Evolutionary conservation across 2,888 invertebrate species (phyloP).

Genomic region (Pyrrhia umbra): DNA sequence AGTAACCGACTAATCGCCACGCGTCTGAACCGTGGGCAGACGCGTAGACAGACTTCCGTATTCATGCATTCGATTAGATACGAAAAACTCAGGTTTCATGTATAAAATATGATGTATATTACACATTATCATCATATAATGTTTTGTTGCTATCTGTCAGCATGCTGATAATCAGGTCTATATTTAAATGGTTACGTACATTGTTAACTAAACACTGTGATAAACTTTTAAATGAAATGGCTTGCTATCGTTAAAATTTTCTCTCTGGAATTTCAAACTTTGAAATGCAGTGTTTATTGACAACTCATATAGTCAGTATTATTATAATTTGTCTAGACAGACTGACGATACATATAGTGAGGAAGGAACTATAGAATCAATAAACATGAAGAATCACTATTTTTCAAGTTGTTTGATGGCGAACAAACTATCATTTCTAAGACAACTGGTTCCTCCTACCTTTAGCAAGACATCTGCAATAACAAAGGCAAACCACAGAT

Average conservation of each 20-base stretch:
- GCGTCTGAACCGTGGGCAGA: background rate
- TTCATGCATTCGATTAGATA: conserved; percentile 12
- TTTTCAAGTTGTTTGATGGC: too few species aligned
- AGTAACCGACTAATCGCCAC: background rate
- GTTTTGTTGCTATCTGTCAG: conserved; percentile 14
- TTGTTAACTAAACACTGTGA: conserved; percentile 7
- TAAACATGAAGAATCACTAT: too few species aligned
- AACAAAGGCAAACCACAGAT: too few species aligned
- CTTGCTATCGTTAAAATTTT: background rate
- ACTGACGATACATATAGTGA: too few species aligned
- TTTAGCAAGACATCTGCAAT: too few species aligned
- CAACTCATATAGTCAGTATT: background rate
- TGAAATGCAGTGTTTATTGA: background rate
- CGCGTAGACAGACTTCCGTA: conserved; percentile 1
- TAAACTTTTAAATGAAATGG: conserved; percentile 18
- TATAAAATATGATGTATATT: background rate
- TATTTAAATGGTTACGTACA: conserved; percentile 11
- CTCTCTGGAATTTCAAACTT: background rate
- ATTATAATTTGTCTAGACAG: too few species aligned
- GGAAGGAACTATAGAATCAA: too few species aligned
- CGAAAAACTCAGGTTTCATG: background rate
- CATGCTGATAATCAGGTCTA: conserved; percentile 11
- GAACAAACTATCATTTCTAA: too few species aligned
- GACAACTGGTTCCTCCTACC: too few species aligned
- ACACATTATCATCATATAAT: conserved; percentile 20